phyloP scores from a whole-genome alignment of 2,113 vertebrate genomes.

The Sarotherodon lohbergeri region DNA sequence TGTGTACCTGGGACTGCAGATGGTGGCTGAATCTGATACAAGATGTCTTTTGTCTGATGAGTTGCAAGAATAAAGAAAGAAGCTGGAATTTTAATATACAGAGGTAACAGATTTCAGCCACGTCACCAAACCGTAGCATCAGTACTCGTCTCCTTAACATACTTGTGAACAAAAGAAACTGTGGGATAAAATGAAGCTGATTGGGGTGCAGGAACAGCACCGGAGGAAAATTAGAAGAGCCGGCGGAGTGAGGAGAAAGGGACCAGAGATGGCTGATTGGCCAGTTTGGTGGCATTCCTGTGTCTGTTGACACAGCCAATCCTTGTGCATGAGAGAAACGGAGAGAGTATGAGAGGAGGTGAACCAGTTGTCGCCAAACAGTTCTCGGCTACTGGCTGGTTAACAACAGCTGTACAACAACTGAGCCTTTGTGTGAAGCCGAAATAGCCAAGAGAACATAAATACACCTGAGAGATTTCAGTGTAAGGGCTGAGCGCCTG shows the following conservation, averaged over 20 bases:
- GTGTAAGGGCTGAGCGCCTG: background rate
- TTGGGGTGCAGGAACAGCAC: background rate
- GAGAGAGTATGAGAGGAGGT: background rate
- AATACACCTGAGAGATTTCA: slow-evolving; percentile 3
- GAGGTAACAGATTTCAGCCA: background rate
- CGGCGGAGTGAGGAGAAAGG: background rate
- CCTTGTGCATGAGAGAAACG: slow-evolving; percentile 21
- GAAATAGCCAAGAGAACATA: slow-evolving; percentile 3
- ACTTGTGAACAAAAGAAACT: background rate
- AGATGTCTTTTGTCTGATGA: background rate
- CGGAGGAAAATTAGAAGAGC: background rate
- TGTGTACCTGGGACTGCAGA: background rate
- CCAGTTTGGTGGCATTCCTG: slow-evolving; percentile 69
- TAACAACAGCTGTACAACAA: background rate
- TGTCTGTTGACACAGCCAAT: slow-evolving; percentile 42
- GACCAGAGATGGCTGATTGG: slow-evolving; percentile 13
- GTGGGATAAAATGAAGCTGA: background rate
- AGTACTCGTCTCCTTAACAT: background rate
- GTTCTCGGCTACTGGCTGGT: background rate
- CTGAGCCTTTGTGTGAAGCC: background rate
- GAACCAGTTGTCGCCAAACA: slow-evolving; percentile 3
- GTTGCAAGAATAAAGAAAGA: background rate
- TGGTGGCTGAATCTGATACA: background rate
- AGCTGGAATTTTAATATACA: background rate
- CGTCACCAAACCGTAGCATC: no score